Conservation (phyloP, 1,140 invertebrate genomes). For the Thaumetopoea pityocampa region DNA sequence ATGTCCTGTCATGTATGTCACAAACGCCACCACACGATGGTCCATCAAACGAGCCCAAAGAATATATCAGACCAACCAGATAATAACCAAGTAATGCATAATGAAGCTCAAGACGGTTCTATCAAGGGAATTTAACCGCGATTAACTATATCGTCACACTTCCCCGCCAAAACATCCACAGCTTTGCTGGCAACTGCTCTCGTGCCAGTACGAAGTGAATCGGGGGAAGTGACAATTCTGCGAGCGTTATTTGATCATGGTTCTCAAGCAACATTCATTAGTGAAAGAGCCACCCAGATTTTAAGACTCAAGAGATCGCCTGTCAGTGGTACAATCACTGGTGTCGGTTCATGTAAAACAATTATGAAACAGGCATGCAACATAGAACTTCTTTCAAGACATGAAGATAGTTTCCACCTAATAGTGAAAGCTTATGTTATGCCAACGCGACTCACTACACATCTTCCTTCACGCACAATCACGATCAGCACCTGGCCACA, state of each 20-base stretch:
- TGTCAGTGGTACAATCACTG: no score
- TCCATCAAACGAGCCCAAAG: not conserved
- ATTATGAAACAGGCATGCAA: no score
- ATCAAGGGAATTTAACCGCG: not conserved
- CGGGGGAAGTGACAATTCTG: not conserved
- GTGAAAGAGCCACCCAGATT: no score
- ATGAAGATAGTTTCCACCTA: not conserved
- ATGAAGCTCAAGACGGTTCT: not conserved
- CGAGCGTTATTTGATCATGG: no score
- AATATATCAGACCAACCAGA: not conserved
- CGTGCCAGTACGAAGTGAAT: not conserved
- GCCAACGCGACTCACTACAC: no score
- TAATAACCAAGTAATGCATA: not conserved
- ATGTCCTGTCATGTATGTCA: not conserved
- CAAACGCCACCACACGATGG: not conserved
- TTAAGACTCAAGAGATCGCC: no score
- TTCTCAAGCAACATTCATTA: not conserved
- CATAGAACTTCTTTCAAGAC: not conserved
- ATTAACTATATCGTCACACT: not conserved
- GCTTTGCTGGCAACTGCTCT: not conserved
- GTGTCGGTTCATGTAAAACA: no score
- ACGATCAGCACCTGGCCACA: no score
- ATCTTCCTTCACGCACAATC: no score
- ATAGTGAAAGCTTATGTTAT: not conserved
- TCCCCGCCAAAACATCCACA: not conserved